Evolutionary conservation across 2,888 invertebrate genomes (phyloP).

Genomic region (Pseudococcus jackbeardsleyi): DNA sequence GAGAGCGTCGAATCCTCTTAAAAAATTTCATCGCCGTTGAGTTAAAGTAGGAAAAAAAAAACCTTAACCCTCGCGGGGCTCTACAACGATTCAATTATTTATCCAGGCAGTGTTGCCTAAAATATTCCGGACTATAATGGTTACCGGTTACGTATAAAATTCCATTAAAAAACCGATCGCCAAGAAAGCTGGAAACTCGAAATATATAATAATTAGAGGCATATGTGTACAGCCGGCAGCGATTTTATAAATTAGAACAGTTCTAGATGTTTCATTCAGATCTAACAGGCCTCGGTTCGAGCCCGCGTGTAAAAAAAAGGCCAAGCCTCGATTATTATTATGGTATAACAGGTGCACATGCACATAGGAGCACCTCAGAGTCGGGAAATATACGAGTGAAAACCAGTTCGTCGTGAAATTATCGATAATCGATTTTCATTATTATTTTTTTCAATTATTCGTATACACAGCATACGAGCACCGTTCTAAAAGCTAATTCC

Average conservation of each 20-base stretch:
- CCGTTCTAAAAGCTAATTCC: background rate
- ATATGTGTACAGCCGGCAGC: background rate
- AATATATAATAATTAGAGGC: conserved; percentile 21
- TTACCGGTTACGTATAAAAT: background rate
- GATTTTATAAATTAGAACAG: conserved; percentile 19
- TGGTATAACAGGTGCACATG: conserved; percentile 3
- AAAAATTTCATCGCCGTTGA: background rate
- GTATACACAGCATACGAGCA: background rate
- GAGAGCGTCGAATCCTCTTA: conserved; percentile 6
- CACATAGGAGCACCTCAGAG: background rate
- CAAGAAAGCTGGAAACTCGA: background rate
- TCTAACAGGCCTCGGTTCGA: background rate
- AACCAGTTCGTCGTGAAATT: conserved; percentile 16
- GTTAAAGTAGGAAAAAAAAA: background rate
- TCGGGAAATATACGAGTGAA: background rate
- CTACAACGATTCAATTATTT: background rate
- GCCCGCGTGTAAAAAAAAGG: background rate
- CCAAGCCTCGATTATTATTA: conserved; percentile 20
- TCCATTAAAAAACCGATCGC: background rate
- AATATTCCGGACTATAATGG: background rate
- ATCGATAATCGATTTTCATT: conserved; percentile 34
- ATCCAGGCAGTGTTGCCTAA: background rate
- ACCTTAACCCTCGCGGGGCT: background rate
- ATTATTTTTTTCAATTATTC: conserved; percentile 6
- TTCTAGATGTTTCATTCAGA: conserved; percentile 5